phyloP scores from a whole-genome alignment of 2,113 vertebrate species.

The Corythornis madagascariensis region DNA sequence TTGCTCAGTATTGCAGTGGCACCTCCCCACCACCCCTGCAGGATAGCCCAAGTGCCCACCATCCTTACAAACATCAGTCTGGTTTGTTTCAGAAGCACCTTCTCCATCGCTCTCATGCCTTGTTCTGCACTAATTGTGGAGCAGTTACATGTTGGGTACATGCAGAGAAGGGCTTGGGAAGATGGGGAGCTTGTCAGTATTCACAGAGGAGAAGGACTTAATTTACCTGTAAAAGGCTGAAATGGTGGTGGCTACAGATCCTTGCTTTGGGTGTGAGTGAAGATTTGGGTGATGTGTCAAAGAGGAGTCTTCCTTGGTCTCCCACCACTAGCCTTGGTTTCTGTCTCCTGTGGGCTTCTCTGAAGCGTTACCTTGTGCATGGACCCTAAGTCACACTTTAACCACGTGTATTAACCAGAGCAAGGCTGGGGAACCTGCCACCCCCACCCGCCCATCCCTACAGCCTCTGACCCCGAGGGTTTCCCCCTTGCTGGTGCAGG shows the following conservation, averaged over 20 bases:
- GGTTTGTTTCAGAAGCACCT: neutral
- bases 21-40: neutral
- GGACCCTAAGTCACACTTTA: neutral
- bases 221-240: neutral
- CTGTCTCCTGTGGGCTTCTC: neutral
- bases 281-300: neutral
- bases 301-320: neutral
- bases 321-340: neutral
- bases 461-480: neutral
- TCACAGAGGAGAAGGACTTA: neutral
- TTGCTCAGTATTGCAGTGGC: slow-evolving; percentile 32
- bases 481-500: neutral
- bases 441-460: rapidly evolving
- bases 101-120: neutral
- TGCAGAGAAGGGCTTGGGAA: neutral
- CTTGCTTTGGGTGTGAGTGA: rapidly evolving
- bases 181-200: neutral
- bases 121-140: neutral
- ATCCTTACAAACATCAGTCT: neutral
- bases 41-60: neutral
- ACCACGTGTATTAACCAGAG: rapidly evolving
- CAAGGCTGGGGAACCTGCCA: neutral
- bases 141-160: neutral
- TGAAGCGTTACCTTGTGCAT: neutral
- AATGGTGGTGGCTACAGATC: neutral